phyloP scores from a whole-genome alignment of 2,113 vertebrate species.

The Alosa alosa region DNA sequence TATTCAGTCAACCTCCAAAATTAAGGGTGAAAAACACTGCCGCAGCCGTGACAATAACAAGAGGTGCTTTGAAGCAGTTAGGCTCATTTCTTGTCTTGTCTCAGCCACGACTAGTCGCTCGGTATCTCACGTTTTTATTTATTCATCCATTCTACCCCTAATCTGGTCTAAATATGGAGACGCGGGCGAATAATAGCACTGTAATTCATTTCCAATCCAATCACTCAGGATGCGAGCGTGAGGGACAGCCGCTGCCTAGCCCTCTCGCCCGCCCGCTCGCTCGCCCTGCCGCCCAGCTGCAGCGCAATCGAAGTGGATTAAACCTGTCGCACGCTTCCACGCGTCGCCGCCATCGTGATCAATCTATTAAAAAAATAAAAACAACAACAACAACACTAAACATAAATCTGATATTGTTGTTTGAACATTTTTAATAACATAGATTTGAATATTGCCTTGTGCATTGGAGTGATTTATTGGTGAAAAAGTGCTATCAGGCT shows the following conservation, averaged over 20 bases:
- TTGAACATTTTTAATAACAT: constrained; percentile 73
- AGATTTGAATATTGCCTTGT: constrained; percentile 74
- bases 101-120: background rate
- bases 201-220: constrained; percentile 50
- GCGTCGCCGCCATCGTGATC: constrained; percentile 63
- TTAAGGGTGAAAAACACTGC: background rate
- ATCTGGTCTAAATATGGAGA: constrained; percentile 15
- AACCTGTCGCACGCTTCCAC: constrained; percentile 59
- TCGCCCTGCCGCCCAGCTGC: constrained; percentile 60
- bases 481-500: constrained; percentile 73
- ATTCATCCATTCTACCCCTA: background rate
- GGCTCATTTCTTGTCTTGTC: background rate
- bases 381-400: constrained; percentile 37
- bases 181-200: background rate
- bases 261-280: constrained; percentile 16
- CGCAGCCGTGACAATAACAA: background rate
- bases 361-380: constrained; percentile 70
- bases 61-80: background rate
- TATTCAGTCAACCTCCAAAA: background rate
- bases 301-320: constrained; percentile 74
- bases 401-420: constrained; percentile 76
- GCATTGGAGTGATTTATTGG: constrained; percentile 73
- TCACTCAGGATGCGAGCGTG: constrained; percentile 45
- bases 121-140: background rate
- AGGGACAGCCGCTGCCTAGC: constrained; percentile 52